Conservation (phyloP, 2,113 vertebrate species). For the Mus musculus region DNA sequence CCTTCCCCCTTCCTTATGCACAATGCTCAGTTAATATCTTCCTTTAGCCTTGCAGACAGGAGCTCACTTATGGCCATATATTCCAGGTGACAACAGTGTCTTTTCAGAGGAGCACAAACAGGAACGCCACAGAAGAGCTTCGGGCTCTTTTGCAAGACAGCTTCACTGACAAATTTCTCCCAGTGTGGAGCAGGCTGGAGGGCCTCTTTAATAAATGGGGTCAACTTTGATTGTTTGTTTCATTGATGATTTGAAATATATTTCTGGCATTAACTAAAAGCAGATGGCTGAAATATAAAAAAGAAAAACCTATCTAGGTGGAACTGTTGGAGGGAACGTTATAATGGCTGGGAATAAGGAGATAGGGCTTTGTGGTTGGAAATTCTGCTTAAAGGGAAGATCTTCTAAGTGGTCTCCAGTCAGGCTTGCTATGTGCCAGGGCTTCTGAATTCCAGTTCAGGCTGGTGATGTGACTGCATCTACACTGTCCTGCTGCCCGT, state of each 20-base stretch:
- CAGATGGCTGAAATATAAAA: constrained; percentile 49
- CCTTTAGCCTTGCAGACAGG: constrained; percentile 59
- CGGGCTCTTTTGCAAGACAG: background rate
- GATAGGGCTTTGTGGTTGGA: rapidly evolving
- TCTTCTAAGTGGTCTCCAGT: background rate
- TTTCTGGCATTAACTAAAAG: constrained; percentile 51
- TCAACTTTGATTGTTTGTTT: background rate
- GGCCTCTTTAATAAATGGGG: background rate
- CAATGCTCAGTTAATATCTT: constrained; percentile 69
- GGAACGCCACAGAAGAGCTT: background rate
- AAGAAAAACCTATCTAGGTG: background rate
- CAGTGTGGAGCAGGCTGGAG: background rate
- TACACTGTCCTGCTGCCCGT: background rate
- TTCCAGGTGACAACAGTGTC: constrained; percentile 62
- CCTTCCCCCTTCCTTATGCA: constrained; percentile 50
- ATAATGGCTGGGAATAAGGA: background rate
- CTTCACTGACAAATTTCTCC: background rate
- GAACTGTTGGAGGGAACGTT: constrained; percentile 23
- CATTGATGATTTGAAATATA: constrained; percentile 19
- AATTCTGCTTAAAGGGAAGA: background rate
- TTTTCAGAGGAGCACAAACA: constrained; percentile 63
- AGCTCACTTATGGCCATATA: constrained; percentile 64
- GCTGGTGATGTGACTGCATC: background rate
- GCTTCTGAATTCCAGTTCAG: background rate
- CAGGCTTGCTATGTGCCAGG: background rate